These are phyloP conservation scores for Halesus radiatus DNA, from an alignment of 1,140 invertebrate species.

Conservation along the genomic window DNA sequence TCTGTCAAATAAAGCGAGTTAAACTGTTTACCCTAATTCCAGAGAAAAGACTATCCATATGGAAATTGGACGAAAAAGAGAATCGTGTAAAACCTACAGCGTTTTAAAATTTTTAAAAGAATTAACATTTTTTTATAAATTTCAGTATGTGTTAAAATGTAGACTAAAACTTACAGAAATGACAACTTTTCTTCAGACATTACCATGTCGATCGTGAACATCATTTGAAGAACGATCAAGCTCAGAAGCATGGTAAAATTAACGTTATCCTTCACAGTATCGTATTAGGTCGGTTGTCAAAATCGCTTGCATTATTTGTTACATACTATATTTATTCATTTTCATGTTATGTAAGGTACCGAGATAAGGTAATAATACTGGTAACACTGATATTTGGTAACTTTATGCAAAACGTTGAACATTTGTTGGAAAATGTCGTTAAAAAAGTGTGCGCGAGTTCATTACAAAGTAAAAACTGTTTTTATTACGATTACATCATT, in stretches of 20 bases:
- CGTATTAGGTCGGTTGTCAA: no score
- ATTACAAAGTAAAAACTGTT: no score
- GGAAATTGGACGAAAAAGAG: no score
- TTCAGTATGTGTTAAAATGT: not conserved
- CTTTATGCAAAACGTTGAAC: not conserved
- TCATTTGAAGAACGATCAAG: not conserved
- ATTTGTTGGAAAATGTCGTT: not conserved
- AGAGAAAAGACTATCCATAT: no score
- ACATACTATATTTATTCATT: not conserved
- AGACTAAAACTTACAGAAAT: constrained; percentile 34
- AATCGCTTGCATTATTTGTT: no score
- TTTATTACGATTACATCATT: no score
- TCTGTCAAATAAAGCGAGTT: no score
- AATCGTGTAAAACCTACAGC: no score
- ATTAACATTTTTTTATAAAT: no score
- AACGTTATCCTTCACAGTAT: not conserved
- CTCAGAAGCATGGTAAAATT: constrained; percentile 12
- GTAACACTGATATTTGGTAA: not conserved
- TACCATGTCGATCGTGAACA: not conserved
- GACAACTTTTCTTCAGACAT: constrained; percentile 30
- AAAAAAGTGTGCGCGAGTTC: no score
- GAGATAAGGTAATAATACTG: not conserved
- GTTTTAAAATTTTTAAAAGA: no score
- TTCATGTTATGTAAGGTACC: not conserved
- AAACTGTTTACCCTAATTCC: no score